These are phyloP conservation scores for Notarius quadriscutis DNA, from an alignment of 2,113 vertebrate species.

Conservation along the genomic window DNA sequence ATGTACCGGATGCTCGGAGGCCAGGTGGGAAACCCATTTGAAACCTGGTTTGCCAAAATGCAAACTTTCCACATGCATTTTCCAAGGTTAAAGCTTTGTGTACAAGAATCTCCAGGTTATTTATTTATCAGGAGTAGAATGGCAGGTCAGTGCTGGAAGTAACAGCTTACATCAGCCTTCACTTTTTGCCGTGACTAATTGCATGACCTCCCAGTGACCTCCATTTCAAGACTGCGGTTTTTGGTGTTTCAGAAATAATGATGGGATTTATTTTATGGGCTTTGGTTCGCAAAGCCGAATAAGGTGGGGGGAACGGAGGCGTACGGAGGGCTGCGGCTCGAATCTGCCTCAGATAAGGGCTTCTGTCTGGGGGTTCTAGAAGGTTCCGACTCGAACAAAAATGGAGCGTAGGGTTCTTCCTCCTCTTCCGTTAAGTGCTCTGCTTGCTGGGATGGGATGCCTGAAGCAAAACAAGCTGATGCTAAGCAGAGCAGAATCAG, in stretches of 20 bases:
- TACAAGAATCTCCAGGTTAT: slow-evolving; percentile 54
- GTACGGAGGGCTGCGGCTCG: neutral
- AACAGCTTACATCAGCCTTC: neutral
- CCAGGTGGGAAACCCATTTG: slow-evolving; percentile 65
- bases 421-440: neutral
- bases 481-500: slow-evolving; percentile 35
- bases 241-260: slow-evolving; percentile 50
- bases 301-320: slow-evolving; percentile 3
- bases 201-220: slow-evolving; percentile 40
- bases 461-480: slow-evolving; percentile 33
- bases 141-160: slow-evolving; percentile 25
- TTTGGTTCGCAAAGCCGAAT: slow-evolving; percentile 31
- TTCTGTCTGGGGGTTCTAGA: neutral
- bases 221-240: slow-evolving; percentile 35
- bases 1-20: slow-evolving; percentile 58
- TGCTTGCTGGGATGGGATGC: slow-evolving; percentile 3
- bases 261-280: slow-evolving; percentile 50
- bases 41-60: slow-evolving; percentile 55
- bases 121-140: slow-evolving; percentile 56
- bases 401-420: neutral
- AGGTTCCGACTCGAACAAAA: neutral
- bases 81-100: slow-evolving; percentile 55
- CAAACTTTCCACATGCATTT: slow-evolving; percentile 59
- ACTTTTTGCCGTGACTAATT: slow-evolving; percentile 3
- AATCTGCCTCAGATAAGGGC: slow-evolving; percentile 37